Evolutionary conservation across 1,140 invertebrate species (phyloP), one percentile per base, ranked within the genome.

Genomic region (Listronotus bonariensis): DNA sequence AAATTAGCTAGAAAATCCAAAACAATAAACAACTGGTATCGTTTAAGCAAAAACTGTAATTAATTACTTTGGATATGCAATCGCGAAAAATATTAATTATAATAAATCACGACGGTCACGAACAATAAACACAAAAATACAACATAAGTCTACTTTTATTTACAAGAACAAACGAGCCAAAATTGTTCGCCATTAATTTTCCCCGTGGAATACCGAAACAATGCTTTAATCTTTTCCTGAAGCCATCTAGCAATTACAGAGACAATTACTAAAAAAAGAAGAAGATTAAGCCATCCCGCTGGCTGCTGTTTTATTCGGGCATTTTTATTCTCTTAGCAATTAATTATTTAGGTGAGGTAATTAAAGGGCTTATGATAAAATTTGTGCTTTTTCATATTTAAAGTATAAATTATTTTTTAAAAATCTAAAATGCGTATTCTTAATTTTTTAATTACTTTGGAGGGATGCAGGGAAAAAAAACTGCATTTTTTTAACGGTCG

Each of bases 201-300:
- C 59, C 64, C 32, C 49, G 57, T 62, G 65, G 71, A 67, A 71
- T 69, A 71, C 67, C 64, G 65, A 72, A 70, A 74, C 72, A 74
- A 74, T 74, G 66, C 68, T 55, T 55, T 74, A 74, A 74, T 74
- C 72, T 70, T 66, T 64, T 65, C 67, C 65, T 61, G 58, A 41
- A 67, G 68, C 68, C 66, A 72, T 72, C 72, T 72, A 73, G 70
- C 70, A 74, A 74, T 72, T 74, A 74, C 67, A 58, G 72, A 67
- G 66, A 70, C 59, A 73, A 71, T 73, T 69, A 65, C 60, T 36
- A 53, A 51, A 57, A n/a, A 62, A 51, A 68, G 55, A 54, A 52
- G 18, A 36, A 58, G 57, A 59, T 66, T 58, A 66, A 58, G 52
- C 45, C 49, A 55, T 45, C 42, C 34, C 20, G 45, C 36, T 48